Evolutionary conservation across 2,888 invertebrate genomes (phyloP).

Genomic region (Lepas anatifera): DNA sequence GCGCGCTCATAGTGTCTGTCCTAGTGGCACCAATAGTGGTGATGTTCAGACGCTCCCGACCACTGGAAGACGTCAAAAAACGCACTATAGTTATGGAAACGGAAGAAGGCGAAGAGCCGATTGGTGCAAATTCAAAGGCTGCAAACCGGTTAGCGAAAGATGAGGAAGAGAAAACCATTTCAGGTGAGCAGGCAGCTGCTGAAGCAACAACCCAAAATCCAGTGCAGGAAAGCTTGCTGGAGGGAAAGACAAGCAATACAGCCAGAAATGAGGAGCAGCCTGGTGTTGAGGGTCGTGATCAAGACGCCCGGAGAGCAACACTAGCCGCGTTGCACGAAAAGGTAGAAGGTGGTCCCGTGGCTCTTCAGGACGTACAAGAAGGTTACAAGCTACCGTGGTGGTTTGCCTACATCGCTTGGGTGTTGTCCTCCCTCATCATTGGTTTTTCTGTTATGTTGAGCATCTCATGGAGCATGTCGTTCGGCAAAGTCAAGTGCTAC

Average conservation of each 20-base stretch:
- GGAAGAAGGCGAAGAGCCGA: background rate
- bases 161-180: slow-evolving; percentile 18
- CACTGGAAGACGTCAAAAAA: background rate
- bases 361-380: background rate
- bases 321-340: too few species aligned
- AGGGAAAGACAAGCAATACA: too few species aligned
- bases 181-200: slow-evolving; percentile 17
- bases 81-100: background rate
- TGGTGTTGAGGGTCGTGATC: too few species aligned
- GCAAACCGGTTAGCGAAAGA: too few species aligned
- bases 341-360: background rate
- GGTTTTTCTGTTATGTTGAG: slow-evolving; percentile 15
- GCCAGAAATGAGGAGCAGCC: too few species aligned
- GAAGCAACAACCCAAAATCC: slow-evolving; percentile 19
- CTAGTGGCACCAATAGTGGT: slow-evolving; percentile 20
- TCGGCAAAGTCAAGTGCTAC: slow-evolving; percentile 21
- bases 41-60: slow-evolving; percentile 17
- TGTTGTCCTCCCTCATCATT: slow-evolving; percentile 16
- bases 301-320: too few species aligned
- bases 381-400: slow-evolving; percentile 21
- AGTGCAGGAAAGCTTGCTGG: background rate
- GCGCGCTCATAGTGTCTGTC: slow-evolving; percentile 17
- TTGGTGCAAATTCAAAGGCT: slow-evolving; percentile 11
- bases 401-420: slow-evolving; percentile 23
- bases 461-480: slow-evolving; percentile 19